A percentile compares a stretch with the other conserved stretches of the same genome.
Evolutionary conservation across 2,797 vertebrate genomes (phyloP).

Genomic region (Spatula versicolor): DNA sequence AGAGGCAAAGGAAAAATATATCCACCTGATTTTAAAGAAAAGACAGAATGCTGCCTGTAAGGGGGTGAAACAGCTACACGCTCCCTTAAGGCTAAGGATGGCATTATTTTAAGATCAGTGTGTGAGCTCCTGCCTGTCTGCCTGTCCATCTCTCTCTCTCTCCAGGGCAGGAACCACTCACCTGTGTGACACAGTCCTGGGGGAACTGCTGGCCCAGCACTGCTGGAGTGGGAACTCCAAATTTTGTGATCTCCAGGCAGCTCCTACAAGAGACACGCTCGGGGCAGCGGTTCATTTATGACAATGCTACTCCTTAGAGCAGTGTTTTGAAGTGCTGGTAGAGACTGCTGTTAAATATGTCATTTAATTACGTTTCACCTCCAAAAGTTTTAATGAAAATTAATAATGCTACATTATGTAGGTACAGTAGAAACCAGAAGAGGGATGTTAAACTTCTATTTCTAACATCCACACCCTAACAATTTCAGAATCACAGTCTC

Average conservation of each 20-base stretch:
- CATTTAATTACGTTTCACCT: neutral
- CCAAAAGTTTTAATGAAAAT: neutral
- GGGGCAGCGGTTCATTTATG: neutral
- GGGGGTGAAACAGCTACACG: neutral
- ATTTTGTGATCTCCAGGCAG: neutral
- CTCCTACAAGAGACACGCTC: neutral
- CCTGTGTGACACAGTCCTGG: neutral
- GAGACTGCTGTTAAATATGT: neutral
- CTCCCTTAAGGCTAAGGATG: neutral
- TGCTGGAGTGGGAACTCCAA: neutral
- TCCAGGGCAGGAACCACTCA: neutral
- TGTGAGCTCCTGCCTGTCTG: neutral
- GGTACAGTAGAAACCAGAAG: neutral
- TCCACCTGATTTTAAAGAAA: neutral
- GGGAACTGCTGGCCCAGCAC: neutral
- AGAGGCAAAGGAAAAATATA: neutral
- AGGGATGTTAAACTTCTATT: neutral
- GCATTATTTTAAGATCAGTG: neutral
- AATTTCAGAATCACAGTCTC: neutral
- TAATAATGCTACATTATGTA: neutral
- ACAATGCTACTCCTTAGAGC: neutral
- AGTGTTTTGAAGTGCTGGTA: neutral
- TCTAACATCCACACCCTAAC: neutral
- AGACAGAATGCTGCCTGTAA: neutral
- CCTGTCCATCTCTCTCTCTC: neutral